Conservation (phyloP, 2,888 invertebrate species). For the Epiblema foenella region DNA sequence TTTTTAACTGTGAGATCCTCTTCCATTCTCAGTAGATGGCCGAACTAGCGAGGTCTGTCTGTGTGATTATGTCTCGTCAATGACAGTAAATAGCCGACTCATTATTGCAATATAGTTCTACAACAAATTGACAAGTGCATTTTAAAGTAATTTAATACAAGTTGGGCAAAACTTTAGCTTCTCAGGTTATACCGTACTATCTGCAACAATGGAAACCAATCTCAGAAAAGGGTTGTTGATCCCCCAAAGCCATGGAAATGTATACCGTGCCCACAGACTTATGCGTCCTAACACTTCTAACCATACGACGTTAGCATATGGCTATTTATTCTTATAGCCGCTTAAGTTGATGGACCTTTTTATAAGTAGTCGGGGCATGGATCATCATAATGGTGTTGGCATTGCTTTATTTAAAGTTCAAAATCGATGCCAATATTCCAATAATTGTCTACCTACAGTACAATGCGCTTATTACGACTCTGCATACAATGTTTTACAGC, state of each 20-base stretch:
- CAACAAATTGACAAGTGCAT: too few relatives aligned
- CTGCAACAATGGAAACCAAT: slow-evolving; percentile 18
- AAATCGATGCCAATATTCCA: not conserved
- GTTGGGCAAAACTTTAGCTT: too few relatives aligned
- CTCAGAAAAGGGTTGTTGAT: slow-evolving; percentile 40
- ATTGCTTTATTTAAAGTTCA: not conserved
- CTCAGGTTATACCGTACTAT: not conserved
- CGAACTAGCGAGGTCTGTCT: too few relatives aligned
- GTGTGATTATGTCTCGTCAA: too few relatives aligned
- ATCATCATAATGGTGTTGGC: slow-evolving; percentile 18
- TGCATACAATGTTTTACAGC: too few relatives aligned
- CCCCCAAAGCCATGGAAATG: slow-evolving; percentile 39
- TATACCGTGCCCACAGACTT: slow-evolving; percentile 28
- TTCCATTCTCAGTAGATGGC: too few relatives aligned
- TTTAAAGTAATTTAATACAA: too few relatives aligned
- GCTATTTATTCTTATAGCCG: slow-evolving; percentile 23
- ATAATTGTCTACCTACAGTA: too few relatives aligned
- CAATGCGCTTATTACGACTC: too few relatives aligned
- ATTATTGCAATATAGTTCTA: too few relatives aligned
- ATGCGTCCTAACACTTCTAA: slow-evolving; percentile 31
- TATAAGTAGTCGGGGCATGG: not conserved
- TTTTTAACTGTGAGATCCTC: too few relatives aligned
- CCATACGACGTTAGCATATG: slow-evolving; percentile 27
- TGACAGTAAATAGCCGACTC: too few relatives aligned
- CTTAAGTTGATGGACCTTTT: slow-evolving; percentile 15